Evolutionary conservation across 1,140 invertebrate genomes (phyloP), one percentile per base, ranked within the genome.

Genomic region (Drosophila jambulina): DNA sequence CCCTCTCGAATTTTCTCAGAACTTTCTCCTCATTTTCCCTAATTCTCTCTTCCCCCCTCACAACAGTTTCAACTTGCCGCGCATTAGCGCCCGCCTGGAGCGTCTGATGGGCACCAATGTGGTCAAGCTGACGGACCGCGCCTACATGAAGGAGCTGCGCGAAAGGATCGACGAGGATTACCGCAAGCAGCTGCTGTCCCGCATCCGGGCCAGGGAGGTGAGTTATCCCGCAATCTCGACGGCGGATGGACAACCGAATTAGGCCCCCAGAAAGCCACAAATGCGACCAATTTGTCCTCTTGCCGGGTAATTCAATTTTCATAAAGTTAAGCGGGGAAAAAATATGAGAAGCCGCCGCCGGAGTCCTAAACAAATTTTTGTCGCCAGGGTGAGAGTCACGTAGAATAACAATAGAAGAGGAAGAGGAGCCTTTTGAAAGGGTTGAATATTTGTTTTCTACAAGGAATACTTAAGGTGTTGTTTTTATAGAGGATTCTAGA

Each of bases 31-130:
- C 34, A 38, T 21, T 53, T 36, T 59, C 57, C 38, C 19, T 19
- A 40, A 36, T 45, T 43, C 29, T 12, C n/a, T 60, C 57, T 19
- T 27, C 1, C 45, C 8, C 15, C 23, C 13, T 25, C 2, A 0
- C 9, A 34, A 12, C 48, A 95, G 94, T 76, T 95, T 95, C 78
- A 94, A 93, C 76, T 91, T 94, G 79, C 94, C 94, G 32, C 92
- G 93, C 68, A 94, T 95, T 27, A 93, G 93, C 74, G 93, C 94
- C 17, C 92, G 93, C 34, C 78, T 95, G 64, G 95, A 95, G 88
- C 93, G 94, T 78, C 91, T 95, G 19, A 95, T 95, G 95, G 95
- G 95, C 54, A 95, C 93, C 60, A 95, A 95, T 91, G 93, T 95
- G 43, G 95, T 95, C 3, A 93, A 94, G 65, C 84, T 96, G 46